phyloP scores from a whole-genome alignment of 2,888 invertebrate genomes.

The Mythimna pallens region DNA sequence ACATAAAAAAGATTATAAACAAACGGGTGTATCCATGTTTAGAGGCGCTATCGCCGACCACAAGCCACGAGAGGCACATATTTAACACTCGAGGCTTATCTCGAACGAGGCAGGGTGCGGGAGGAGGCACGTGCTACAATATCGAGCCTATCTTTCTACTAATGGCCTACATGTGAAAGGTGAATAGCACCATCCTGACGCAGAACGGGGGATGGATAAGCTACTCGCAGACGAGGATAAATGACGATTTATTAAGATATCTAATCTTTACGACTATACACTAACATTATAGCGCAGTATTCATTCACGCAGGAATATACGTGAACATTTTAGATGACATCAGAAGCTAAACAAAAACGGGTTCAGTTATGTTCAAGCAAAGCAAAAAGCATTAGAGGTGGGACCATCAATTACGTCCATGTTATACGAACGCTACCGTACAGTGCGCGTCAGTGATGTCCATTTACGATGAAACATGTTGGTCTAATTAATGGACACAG shows the following conservation, averaged over 20 bases:
- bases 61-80: slow-evolving; percentile 82
- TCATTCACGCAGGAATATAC: slow-evolving; percentile 34
- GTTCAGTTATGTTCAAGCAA: slow-evolving; percentile 40
- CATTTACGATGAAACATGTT: slow-evolving; percentile 86
- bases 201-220: slow-evolving; percentile 75
- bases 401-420: slow-evolving; percentile 58
- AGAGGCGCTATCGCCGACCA: slow-evolving; percentile 74
- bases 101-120: slow-evolving; percentile 74
- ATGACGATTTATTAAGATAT: slow-evolving; percentile 77
- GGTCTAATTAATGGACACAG: slow-evolving; percentile 86
- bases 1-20: slow-evolving; percentile 70
- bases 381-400: slow-evolving; percentile 58
- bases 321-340: slow-evolving; percentile 44
- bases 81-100: slow-evolving; percentile 85
- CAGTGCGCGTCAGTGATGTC: slow-evolving; percentile 79
- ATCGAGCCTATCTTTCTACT: slow-evolving; percentile 87
- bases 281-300: slow-evolving; percentile 32
- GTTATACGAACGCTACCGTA: slow-evolving; percentile 59
- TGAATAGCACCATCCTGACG: slow-evolving; percentile 83
- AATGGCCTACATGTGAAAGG: slow-evolving; percentile 88
- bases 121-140: slow-evolving; percentile 80
- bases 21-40: slow-evolving; percentile 70
- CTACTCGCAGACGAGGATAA: slow-evolving; percentile 74
- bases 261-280: slow-evolving; percentile 63
- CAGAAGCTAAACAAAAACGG: slow-evolving; percentile 33